These are phyloP conservation scores for Quadriops clusia DNA, from an alignment of 2,888 invertebrate genomes.

Conservation along the genomic window DNA sequence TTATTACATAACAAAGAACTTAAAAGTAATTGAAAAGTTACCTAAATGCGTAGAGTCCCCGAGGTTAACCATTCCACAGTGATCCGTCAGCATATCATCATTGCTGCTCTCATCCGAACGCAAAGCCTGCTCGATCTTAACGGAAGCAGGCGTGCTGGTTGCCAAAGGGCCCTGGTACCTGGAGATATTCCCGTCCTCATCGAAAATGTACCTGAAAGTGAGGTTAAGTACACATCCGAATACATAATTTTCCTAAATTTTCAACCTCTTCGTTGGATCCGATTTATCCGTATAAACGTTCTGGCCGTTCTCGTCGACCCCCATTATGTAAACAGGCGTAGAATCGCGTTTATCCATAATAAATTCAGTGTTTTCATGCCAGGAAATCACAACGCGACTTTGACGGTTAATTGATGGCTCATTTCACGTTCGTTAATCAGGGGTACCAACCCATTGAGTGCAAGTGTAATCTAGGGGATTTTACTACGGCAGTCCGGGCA, in stretches of 20 bases:
- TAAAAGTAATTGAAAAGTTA: neutral
- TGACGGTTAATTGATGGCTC: too few species aligned
- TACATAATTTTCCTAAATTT: neutral
- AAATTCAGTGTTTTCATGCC: too few species aligned
- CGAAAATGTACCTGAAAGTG: slow-evolving; percentile 10
- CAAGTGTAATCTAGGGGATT: too few species aligned
- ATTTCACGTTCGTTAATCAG: too few species aligned
- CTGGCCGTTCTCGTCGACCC: slow-evolving; percentile 15
- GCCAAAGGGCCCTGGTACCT: too few species aligned
- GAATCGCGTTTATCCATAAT: too few species aligned
- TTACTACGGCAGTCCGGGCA: too few species aligned
- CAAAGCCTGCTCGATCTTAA: slow-evolving; percentile 3
- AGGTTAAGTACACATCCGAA: slow-evolving; percentile 9
- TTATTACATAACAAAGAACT: neutral
- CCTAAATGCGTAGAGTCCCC: slow-evolving; percentile 17
- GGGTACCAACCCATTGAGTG: too few species aligned
- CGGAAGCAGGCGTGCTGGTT: slow-evolving; percentile 5
- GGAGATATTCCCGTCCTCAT: slow-evolving; percentile 13
- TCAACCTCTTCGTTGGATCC: slow-evolving; percentile 15
- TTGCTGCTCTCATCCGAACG: slow-evolving; percentile 12
- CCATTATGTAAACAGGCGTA: slow-evolving; percentile 15
- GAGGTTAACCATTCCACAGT: slow-evolving; percentile 10
- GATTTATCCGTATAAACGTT: slow-evolving; percentile 17
- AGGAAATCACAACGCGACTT: too few species aligned
- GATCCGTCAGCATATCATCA: slow-evolving; percentile 11